Percentiles rank a stretch among this genome's conserved stretches.
Conservation (phyloP, 2,113 vertebrate genomes). For the Leucosticte australis region DNA sequence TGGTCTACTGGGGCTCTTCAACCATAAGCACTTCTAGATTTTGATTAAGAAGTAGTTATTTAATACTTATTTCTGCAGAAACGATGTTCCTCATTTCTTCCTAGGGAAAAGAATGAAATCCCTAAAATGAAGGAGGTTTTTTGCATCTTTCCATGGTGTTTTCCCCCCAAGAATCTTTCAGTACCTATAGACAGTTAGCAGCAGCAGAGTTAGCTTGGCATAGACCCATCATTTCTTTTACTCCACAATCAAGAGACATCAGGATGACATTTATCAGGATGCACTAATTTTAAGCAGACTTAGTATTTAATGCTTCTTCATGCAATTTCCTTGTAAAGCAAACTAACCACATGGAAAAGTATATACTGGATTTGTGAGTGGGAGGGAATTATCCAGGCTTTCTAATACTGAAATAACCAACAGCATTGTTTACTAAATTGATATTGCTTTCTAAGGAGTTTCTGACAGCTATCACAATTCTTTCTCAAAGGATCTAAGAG, state of each 20-base stretch:
- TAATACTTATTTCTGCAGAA: not conserved
- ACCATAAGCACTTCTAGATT: not conserved
- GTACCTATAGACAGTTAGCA: not conserved
- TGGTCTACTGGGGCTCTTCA: not conserved
- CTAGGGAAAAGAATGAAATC: not conserved
- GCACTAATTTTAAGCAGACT: not conserved
- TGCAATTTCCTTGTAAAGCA: not conserved
- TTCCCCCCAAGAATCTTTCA: not conserved
- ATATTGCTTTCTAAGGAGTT: not conserved
- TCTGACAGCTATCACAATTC: not conserved
- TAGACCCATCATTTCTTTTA: not conserved
- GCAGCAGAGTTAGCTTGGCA: not conserved
- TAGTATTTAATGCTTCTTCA: not conserved
- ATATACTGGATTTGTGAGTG: not conserved
- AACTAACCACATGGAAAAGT: not conserved
- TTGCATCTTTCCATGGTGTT: not conserved
- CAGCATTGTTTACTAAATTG: not conserved
- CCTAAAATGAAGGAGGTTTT: not conserved
- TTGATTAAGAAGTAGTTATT: not conserved
- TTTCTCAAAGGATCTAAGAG: not conserved
- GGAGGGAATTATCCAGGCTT: not conserved
- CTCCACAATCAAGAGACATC: not conserved
- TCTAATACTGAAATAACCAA: not conserved
- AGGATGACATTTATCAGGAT: not conserved
- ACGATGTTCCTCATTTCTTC: not conserved